phyloP scores from a whole-genome alignment of 2,113 vertebrate genomes.

The Mionectes macconnelli region DNA sequence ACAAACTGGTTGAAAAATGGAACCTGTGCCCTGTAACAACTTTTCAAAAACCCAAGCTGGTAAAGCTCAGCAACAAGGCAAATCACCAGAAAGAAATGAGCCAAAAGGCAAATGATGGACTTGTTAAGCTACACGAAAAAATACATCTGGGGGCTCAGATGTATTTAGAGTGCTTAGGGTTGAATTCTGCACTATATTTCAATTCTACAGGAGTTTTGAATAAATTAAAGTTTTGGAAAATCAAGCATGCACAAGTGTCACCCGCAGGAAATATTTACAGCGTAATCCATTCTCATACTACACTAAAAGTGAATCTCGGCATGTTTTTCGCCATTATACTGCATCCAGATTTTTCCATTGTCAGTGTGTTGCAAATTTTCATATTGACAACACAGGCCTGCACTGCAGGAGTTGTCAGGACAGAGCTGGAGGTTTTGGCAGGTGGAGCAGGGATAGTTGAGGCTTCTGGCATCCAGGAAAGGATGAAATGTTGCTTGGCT shows the following conservation, averaged over 20 bases:
- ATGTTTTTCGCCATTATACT: slow-evolving; percentile 37
- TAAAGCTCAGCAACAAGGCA: not conserved
- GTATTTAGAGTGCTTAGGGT: not conserved
- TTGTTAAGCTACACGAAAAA: not conserved
- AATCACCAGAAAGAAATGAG: not conserved
- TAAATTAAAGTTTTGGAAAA: slow-evolving; percentile 41
- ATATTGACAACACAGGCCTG: slow-evolving; percentile 44
- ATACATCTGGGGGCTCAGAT: not conserved
- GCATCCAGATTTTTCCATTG: slow-evolving; percentile 54
- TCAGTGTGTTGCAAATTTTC: slow-evolving; percentile 56
- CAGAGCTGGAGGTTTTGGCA: slow-evolving; percentile 61
- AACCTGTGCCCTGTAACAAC: not conserved
- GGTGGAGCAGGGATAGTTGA: slow-evolving; percentile 55
- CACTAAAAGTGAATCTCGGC: not conserved
- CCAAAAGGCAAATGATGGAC: not conserved
- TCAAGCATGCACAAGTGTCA: slow-evolving; percentile 5
- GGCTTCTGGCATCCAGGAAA: slow-evolving; percentile 59
- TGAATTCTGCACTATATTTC: not conserved
- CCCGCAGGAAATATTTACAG: slow-evolving; percentile 38
- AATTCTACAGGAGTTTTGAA: slow-evolving; percentile 28
- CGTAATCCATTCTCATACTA: not conserved
- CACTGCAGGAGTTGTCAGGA: slow-evolving; percentile 61
- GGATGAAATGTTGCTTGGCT: slow-evolving; percentile 66
- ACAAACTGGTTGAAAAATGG: not conserved
- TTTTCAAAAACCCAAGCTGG: not conserved